These are phyloP conservation scores for Pocillopora grandis DNA, from an alignment of 92 coral and sea anemone genomes.

Conservation along the genomic window DNA sequence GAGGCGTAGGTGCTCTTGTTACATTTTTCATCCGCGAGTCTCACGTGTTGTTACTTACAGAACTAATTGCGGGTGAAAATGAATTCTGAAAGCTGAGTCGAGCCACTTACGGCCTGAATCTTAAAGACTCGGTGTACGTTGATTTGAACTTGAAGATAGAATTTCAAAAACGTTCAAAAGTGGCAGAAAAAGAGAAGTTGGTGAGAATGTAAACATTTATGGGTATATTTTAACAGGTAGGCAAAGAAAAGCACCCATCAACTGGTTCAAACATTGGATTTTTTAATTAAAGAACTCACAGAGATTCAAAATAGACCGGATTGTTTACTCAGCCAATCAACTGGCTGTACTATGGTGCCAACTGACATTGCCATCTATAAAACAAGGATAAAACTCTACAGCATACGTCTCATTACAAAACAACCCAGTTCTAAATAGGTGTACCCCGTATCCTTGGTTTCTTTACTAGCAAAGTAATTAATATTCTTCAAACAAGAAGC, in stretches of 20 bases:
- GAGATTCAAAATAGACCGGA: constrained; percentile 4
- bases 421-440: neutral
- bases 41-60: no score
- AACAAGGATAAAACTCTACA: neutral
- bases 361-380: constrained; percentile 8
- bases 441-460: neutral
- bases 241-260: neutral
- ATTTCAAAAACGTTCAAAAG: no score
- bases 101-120: no score
- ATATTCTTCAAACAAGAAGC: neutral
- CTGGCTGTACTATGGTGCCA: constrained; percentile 8
- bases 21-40: no score
- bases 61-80: no score
- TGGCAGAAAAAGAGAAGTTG: no score
- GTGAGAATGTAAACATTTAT: neutral
- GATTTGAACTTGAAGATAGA: no score
- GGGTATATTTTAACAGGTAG: no score
- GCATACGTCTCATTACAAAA: neutral
- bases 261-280: constrained; percentile 8
- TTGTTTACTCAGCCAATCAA: constrained; percentile 17
- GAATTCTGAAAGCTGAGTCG: no score
- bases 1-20: no score
- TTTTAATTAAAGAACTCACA: constrained; percentile 28
- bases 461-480: constrained; percentile 12
- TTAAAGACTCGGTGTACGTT: no score